Evolutionary conservation across 2,888 invertebrate species (phyloP).

Genomic region (Leucoma salicis): DNA sequence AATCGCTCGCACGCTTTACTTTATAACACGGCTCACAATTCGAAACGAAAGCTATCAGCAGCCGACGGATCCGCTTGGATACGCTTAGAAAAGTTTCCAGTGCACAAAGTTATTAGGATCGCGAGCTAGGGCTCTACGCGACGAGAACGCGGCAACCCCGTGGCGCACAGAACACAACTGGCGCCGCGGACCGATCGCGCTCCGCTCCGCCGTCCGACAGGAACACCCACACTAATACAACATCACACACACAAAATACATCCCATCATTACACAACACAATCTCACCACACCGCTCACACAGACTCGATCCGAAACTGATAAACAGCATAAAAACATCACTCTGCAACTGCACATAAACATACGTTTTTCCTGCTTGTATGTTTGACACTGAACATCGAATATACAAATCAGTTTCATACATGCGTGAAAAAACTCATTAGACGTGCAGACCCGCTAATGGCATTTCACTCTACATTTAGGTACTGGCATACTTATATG

Average conservation of each 20-base stretch:
- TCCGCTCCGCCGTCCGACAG: slow-evolving; percentile 55
- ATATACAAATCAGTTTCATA: slow-evolving; percentile 24
- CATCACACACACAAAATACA: slow-evolving; percentile 7
- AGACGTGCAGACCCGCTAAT: no score
- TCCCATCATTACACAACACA: slow-evolving; percentile 33
- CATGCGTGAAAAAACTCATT: slow-evolving; percentile 25
- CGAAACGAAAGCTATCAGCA: slow-evolving; percentile 49
- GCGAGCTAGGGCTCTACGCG: slow-evolving; percentile 66
- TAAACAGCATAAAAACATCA: slow-evolving; percentile 74
- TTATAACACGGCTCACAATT: slow-evolving; percentile 48
- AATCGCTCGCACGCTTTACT: slow-evolving; percentile 50
- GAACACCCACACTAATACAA: slow-evolving; percentile 19
- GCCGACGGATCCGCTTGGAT: slow-evolving; percentile 51
- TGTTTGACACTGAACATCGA: slow-evolving; percentile 25
- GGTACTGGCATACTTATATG: no score
- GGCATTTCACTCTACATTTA: no score
- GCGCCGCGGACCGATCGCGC: slow-evolving; percentile 54
- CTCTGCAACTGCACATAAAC: slow-evolving; percentile 67
- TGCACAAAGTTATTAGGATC: slow-evolving; percentile 75
- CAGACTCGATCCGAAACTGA: slow-evolving; percentile 58
- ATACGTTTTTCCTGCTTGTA: slow-evolving; percentile 44
- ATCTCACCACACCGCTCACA: slow-evolving; percentile 34
- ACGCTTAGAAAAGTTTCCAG: slow-evolving; percentile 79
- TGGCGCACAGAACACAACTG: slow-evolving; percentile 73
- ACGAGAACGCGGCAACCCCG: slow-evolving; percentile 64